phyloP scores from a whole-genome alignment of 1,140 invertebrate genomes.

The Diploscapter pachys region DNA sequence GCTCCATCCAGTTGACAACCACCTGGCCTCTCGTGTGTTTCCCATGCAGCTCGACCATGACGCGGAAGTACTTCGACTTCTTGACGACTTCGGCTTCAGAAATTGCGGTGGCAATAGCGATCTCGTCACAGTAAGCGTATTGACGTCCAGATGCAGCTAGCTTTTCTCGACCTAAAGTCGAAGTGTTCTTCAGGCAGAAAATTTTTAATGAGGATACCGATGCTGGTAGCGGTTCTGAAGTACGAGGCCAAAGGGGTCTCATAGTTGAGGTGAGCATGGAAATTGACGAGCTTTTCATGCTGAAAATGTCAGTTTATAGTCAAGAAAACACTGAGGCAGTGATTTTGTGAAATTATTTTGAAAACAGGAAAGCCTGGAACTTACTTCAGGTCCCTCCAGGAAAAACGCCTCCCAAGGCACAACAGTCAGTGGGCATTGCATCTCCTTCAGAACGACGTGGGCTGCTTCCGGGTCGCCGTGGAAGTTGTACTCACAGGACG shows the following conservation, averaged over 20 bases:
- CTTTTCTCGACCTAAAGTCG: constrained; percentile 34
- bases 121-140: constrained; percentile 55
- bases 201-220: constrained; percentile 9
- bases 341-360: too few relatives aligned
- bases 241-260: constrained; percentile 50
- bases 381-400: constrained; percentile 35
- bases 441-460: constrained; percentile 78
- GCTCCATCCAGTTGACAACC: constrained; percentile 52
- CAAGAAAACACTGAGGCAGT: too few relatives aligned
- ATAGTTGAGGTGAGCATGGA: constrained; percentile 50
- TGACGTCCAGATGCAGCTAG: constrained; percentile 42
- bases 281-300: constrained; percentile 43
- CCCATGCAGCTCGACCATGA: constrained; percentile 49
- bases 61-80: constrained; percentile 42
- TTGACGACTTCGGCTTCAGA: constrained; percentile 44
- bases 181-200: background rate
- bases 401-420: constrained; percentile 58
- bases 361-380: too few relatives aligned
- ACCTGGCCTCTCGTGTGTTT: constrained; percentile 49
- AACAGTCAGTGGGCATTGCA: constrained; percentile 70
- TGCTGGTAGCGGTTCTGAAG: constrained; percentile 43
- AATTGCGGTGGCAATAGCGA: constrained; percentile 50
- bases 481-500: constrained; percentile 77
- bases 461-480: constrained; percentile 75
- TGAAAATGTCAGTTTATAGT: constrained; percentile 1